Base-by-base conservation (phyloP, 2,888 invertebrate species). In the Trichogramma evanescens region DNA sequence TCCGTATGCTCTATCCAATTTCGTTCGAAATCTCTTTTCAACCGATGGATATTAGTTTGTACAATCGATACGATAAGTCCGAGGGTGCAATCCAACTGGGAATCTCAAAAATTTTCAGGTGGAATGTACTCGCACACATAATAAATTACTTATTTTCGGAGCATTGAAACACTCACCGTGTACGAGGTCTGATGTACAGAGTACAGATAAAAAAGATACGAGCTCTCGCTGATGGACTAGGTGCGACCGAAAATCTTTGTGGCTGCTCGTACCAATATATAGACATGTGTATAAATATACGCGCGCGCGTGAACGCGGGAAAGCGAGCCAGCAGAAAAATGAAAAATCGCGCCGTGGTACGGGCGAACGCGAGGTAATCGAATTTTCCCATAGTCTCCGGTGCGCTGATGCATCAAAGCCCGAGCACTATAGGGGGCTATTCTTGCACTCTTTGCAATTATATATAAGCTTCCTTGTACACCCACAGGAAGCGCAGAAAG, bases 401-500 rank as follows among this genome's bases (percentile, higher is more conserved):
- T 26, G 26, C 26, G 26, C 26, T 26, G 26, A 26, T 26, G 26
- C 26, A 26, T 26, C 26, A 26, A 26, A 26, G 26, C 26, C 2
- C 26, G 26, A 1, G 26, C 26, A 26, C 26, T 26, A 26, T 26
- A 26, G 26, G 26, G 26, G 52, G 54, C n/a, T n/a, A n/a, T 8
- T 44, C 45, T 6, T 52, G 58, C 58, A 58, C 52, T 58, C 38
- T 52, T 48, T 43, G n/a, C 39, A 59, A 59, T 59, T 59, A 59
- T 59, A 44, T 50, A 44, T 49, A 26, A 59, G 50, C 43, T 41
- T 49, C 39, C 50, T 13, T 54, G 9, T 26, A 13, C 26, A 42
- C 9, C 7, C 9, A 10, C 26, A 3, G 40, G 10, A 26, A 39
- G n/a, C n/a, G 13, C 4, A 48, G 13, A 40, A 38, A 40, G n/a